These are phyloP conservation scores for Heliornis fulica DNA, from an alignment of 2,113 vertebrate genomes.

Conservation along the genomic window DNA sequence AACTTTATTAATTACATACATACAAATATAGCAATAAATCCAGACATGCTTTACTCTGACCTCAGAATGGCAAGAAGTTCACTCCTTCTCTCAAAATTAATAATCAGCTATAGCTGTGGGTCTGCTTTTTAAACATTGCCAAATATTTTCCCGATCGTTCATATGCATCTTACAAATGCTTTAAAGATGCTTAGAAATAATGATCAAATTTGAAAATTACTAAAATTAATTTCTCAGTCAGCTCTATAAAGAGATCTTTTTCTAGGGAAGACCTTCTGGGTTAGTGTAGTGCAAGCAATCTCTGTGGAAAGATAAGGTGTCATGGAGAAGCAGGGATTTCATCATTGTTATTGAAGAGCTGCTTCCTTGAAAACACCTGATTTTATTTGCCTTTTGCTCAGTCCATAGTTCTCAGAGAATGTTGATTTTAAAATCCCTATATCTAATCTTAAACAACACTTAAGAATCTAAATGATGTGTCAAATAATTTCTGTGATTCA, in stretches of 20 bases:
- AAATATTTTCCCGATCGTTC: not conserved
- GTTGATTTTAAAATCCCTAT: rapidly evolving
- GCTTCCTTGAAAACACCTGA: not conserved
- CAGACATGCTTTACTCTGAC: not conserved
- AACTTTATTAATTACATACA: not conserved
- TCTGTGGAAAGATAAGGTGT: not conserved
- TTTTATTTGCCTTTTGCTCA: not conserved
- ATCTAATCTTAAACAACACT: not conserved
- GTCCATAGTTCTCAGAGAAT: not conserved
- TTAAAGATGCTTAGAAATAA: not conserved
- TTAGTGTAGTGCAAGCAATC: not conserved
- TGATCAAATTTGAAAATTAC: not conserved
- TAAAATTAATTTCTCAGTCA: not conserved
- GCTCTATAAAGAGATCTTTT: not conserved
- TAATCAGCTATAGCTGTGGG: not conserved
- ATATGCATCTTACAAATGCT: not conserved
- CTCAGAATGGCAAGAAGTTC: not conserved
- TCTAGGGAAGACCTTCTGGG: not conserved
- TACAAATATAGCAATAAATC: not conserved
- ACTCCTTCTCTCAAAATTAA: not conserved
- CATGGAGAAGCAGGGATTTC: not conserved
- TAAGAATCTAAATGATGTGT: not conserved
- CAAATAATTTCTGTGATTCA: not conserved
- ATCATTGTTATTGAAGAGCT: not conserved
- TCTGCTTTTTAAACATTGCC: not conserved